A percentile compares a stretch with the other conserved stretches of the same genome.
Evolutionary conservation across 2,797 vertebrate genomes (phyloP).

Genomic region (Otus scops): DNA sequence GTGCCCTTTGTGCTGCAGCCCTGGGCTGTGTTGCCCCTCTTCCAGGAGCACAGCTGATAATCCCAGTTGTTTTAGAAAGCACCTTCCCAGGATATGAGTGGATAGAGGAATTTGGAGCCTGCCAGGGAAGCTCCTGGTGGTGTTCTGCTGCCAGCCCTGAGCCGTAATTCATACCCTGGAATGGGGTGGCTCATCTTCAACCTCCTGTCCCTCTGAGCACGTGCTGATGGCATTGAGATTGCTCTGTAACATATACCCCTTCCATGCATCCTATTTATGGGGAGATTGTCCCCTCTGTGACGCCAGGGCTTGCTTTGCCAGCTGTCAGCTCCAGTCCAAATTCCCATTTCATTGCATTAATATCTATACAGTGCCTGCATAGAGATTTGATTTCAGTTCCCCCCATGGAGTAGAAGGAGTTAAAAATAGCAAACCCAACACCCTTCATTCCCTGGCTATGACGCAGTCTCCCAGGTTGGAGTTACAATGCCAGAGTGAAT

Average conservation of each 20-base stretch:
- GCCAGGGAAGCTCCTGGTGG: not conserved
- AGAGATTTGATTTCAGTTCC: constrained; percentile 30
- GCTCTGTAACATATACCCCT: constrained; percentile 8
- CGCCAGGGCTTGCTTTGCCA: constrained; percentile 6
- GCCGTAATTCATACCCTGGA: constrained; percentile 29
- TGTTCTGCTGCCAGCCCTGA: not conserved
- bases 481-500: constrained; percentile 7
- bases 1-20: not conserved
- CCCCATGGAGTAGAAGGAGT: constrained; percentile 15
- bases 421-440: constrained; percentile 49
- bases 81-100: not conserved
- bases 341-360: constrained; percentile 16
- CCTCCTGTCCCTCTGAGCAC: not conserved
- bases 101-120: not conserved
- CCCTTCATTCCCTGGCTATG: constrained; percentile 45
- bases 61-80: not conserved
- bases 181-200: not conserved
- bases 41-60: not conserved
- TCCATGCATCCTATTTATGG: constrained; percentile 31
- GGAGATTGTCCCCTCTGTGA: constrained; percentile 34
- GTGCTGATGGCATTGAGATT: not conserved
- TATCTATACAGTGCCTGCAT: not conserved
- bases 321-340: constrained; percentile 36
- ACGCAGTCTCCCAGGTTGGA: constrained; percentile 38
- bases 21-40: not conserved